Conservation (phyloP, 2,113 vertebrate species). For the Hiodon tergisus region DNA sequence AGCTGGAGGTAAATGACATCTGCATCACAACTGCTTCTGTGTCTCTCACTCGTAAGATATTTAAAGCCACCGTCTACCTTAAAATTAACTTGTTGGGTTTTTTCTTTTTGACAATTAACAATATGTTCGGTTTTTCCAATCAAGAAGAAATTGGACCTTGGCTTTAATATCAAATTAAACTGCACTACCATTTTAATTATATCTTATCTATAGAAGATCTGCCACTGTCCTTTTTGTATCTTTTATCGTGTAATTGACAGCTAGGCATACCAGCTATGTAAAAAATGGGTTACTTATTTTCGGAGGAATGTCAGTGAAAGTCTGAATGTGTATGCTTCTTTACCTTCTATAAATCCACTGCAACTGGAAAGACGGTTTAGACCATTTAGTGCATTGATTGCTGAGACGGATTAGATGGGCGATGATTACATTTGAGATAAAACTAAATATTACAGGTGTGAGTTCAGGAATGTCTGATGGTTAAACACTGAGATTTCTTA, state of each 20-base stretch:
- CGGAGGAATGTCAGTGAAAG: too few relatives aligned
- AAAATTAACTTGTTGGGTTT: slow-evolving; percentile 1
- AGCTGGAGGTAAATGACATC: slow-evolving; percentile 40
- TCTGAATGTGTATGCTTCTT: too few relatives aligned
- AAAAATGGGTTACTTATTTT: neutral
- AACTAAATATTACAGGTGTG: too few relatives aligned
- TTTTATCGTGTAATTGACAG: neutral
- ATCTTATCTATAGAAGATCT: slow-evolving; percentile 64
- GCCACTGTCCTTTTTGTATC: neutral
- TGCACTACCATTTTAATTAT: slow-evolving; percentile 40
- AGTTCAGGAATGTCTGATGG: too few relatives aligned
- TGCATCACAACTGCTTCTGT: slow-evolving; percentile 49
- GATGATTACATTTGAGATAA: too few relatives aligned
- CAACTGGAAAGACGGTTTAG: too few relatives aligned
- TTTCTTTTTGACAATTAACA: neutral
- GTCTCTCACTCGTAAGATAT: slow-evolving; percentile 58
- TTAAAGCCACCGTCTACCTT: slow-evolving; percentile 54
- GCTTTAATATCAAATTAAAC: slow-evolving; percentile 63
- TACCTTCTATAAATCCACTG: too few relatives aligned
- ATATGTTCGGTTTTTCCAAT: neutral
- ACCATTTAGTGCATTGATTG: too few relatives aligned
- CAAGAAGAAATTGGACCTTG: slow-evolving; percentile 41
- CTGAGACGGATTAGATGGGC: too few relatives aligned
- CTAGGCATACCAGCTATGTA: neutral
- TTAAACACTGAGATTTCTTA: too few relatives aligned